A percentile compares a stretch with the other conserved stretches of the same genome.
Conservation (phyloP, 2,113 vertebrate genomes). For the Xerus inauris region DNA sequence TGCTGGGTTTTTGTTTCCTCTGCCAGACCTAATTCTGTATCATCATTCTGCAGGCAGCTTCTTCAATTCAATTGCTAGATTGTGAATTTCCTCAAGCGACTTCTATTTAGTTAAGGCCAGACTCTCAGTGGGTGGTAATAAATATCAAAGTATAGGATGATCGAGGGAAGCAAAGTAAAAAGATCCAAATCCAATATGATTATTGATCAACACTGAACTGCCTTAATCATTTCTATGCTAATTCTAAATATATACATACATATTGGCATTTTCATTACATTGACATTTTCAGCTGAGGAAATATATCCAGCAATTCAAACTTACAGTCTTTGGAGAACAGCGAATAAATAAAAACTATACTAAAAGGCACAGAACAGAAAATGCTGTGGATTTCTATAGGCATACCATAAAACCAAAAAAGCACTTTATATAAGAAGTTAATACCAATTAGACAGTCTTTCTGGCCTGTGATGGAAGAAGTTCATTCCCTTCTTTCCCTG, state of each 20-base stretch:
- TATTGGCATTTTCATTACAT: conserved; percentile 59
- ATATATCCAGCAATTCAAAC: conserved; percentile 57
- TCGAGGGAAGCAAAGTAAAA: conserved; percentile 32
- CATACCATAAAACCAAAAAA: neutral
- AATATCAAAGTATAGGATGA: conserved; percentile 31
- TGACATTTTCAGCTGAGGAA: conserved; percentile 71
- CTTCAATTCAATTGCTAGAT: conserved; percentile 53
- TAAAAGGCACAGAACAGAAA: conserved; percentile 41
- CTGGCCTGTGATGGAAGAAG: neutral
- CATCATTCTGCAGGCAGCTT: conserved; percentile 45
- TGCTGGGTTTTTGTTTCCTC: conserved; percentile 61
- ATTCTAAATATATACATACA: conserved; percentile 54
- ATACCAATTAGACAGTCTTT: neutral
- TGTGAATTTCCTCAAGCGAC: conserved; percentile 72
- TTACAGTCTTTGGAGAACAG: conserved; percentile 30
- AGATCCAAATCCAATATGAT: conserved; percentile 46
- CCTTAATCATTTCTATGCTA: conserved; percentile 68
- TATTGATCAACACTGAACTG: conserved; percentile 69
- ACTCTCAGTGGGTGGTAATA: conserved; percentile 45
- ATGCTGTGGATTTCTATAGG: neutral
- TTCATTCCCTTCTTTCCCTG: neutral
- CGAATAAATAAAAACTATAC: conserved; percentile 60
- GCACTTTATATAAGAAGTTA: neutral
- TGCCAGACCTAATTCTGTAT: conserved; percentile 61
- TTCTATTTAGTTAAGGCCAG: conserved; percentile 75